These are phyloP conservation scores for Cephus nigrinus DNA, from an alignment of 2,888 invertebrate genomes.

Conservation along the genomic window DNA sequence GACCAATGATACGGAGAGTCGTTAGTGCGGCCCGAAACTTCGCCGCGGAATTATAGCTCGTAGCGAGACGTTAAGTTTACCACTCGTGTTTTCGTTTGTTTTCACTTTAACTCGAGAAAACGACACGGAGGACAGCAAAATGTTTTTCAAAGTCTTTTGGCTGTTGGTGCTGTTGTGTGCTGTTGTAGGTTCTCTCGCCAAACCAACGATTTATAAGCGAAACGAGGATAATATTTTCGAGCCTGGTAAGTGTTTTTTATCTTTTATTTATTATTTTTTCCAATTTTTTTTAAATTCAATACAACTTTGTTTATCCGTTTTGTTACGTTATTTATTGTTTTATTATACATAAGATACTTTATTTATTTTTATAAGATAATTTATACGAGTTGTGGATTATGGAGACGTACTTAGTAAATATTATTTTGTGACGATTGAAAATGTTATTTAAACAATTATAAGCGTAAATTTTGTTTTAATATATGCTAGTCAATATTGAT, in stretches of 20 bases:
- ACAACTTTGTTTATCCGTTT: background rate
- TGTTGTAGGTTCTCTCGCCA: conserved; percentile 37
- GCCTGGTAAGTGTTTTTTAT: conserved; percentile 45
- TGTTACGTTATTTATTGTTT: background rate
- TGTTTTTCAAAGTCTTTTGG: conserved; percentile 29
- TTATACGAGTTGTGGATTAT: background rate
- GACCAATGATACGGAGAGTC: background rate
- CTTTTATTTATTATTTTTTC: background rate
- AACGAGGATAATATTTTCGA: conserved; percentile 59
- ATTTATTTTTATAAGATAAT: background rate
- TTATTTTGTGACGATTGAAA: too few relatives aligned
- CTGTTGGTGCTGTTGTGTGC: conserved; percentile 32
- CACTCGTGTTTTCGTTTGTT: background rate
- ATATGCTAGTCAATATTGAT: background rate
- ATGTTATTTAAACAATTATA: too few relatives aligned
- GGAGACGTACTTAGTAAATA: background rate
- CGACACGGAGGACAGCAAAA: conserved; percentile 10
- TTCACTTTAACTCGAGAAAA: background rate
- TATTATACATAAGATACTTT: background rate
- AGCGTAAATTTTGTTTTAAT: background rate
- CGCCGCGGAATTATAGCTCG: conserved; percentile 14
- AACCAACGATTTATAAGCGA: conserved; percentile 58
- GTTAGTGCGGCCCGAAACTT: conserved; percentile 36
- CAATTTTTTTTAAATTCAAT: background rate
- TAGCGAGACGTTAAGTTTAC: background rate